phyloP scores from a whole-genome alignment of 2,113 vertebrate genomes.

The Origma solitaria region DNA sequence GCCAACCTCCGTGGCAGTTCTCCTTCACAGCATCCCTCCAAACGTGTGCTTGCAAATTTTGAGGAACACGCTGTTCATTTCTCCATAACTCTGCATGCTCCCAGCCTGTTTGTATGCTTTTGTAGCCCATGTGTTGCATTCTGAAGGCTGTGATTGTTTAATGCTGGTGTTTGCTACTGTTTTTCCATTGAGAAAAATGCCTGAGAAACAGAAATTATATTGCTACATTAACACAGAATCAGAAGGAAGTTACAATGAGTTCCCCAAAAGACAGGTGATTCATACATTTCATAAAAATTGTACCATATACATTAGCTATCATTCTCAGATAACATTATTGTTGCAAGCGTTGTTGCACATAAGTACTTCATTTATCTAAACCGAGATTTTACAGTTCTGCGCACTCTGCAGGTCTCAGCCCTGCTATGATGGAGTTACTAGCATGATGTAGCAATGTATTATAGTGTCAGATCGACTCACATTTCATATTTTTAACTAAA shows the following conservation, averaged over 20 bases:
- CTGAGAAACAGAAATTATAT: constrained; percentile 38
- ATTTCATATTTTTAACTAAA: constrained; percentile 13
- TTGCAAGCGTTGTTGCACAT: constrained; percentile 11
- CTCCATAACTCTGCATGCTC: neutral
- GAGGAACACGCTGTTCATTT: neutral
- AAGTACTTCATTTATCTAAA: constrained; percentile 50
- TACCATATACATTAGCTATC: neutral
- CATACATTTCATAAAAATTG: constrained; percentile 43
- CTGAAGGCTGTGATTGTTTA: constrained; percentile 17
- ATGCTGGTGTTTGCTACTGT: neutral
- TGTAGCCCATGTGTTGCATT: neutral
- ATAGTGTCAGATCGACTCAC: neutral
- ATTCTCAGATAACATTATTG: constrained; percentile 9
- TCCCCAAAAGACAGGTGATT: constrained; percentile 50
- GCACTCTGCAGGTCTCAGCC: constrained; percentile 4
- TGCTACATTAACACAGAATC: neutral
- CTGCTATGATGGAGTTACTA: neutral
- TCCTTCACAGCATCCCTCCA: neutral
- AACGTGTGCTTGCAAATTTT: neutral
- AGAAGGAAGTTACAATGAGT: neutral
- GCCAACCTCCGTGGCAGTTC: neutral
- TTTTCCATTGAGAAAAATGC: neutral
- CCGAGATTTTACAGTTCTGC: neutral
- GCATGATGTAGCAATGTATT: neutral
- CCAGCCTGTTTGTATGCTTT: neutral